These are phyloP conservation scores for Eremobia ochroleuca DNA, from an alignment of 2,888 invertebrate genomes.

Conservation along the genomic window DNA sequence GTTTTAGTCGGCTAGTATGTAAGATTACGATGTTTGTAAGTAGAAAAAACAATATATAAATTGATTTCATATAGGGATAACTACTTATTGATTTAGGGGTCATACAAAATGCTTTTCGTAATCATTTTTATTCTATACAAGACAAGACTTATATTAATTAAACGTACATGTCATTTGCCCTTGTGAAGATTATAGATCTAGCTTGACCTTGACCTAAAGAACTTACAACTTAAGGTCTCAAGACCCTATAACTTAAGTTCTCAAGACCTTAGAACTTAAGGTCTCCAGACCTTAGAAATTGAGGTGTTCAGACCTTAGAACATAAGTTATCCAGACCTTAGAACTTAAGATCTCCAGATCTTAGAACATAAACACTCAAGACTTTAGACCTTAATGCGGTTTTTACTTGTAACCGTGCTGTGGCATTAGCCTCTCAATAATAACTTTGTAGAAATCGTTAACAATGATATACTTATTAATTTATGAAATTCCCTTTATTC, in stretches of 20 bases:
- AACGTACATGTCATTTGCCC: conserved; percentile 40
- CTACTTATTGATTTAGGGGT: conserved; percentile 13
- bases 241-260: neutral
- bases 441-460: conserved; percentile 45
- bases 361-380: neutral
- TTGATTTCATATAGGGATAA: conserved; percentile 33
- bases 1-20: neutral
- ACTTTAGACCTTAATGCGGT: neutral
- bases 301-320: neutral
- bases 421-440: conserved; percentile 40
- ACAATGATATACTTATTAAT: conserved; percentile 27
- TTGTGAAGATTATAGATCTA: conserved; percentile 20
- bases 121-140: conserved; percentile 46
- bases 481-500: conserved; percentile 38
- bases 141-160: conserved; percentile 21
- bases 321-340: neutral
- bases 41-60: conserved; percentile 29
- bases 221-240: neutral
- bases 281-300: neutral
- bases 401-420: conserved; percentile 22
- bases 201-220: conserved; percentile 1
- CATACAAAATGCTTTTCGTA: conserved; percentile 37
- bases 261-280: neutral
- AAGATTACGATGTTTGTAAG: conserved; percentile 1
- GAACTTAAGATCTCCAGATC: neutral